phyloP scores from a whole-genome alignment of 2,797 vertebrate species.

The Falco peregrinus region DNA sequence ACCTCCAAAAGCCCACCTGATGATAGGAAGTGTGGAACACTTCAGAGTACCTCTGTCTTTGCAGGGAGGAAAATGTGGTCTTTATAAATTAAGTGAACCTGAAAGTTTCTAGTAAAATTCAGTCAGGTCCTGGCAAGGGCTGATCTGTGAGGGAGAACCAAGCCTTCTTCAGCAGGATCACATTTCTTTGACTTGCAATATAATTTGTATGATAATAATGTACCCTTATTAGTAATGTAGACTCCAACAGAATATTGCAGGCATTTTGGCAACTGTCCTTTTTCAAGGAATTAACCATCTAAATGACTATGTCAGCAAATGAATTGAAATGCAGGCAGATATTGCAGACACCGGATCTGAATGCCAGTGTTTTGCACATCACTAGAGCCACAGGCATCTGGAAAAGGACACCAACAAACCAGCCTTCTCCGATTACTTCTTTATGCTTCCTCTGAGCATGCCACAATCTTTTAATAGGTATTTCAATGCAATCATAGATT shows the following conservation, averaged over 20 bases:
- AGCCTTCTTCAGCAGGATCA: neutral
- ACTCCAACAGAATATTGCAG: neutral
- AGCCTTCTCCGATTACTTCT: neutral
- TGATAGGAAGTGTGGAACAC: neutral
- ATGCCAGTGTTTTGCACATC: neutral
- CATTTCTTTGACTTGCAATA: neutral
- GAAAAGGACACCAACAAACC: neutral
- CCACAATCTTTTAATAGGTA: neutral
- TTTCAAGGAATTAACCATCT: neutral
- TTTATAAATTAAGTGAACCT: neutral
- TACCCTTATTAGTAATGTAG: neutral
- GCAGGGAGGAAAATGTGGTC: neutral
- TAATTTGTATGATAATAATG: neutral
- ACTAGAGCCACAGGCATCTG: neutral
- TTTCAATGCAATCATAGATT: neutral
- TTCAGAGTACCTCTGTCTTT: neutral
- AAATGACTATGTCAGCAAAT: neutral
- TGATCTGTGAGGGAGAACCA: neutral
- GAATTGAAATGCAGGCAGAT: neutral
- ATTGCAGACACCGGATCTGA: neutral
- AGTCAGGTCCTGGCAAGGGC: neutral
- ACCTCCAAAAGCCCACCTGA: neutral
- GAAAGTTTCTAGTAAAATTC: neutral
- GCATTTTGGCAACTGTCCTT: neutral
- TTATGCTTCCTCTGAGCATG: neutral